phyloP scores from a whole-genome alignment of 2,113 vertebrate genomes.

The Salvator merianae region DNA sequence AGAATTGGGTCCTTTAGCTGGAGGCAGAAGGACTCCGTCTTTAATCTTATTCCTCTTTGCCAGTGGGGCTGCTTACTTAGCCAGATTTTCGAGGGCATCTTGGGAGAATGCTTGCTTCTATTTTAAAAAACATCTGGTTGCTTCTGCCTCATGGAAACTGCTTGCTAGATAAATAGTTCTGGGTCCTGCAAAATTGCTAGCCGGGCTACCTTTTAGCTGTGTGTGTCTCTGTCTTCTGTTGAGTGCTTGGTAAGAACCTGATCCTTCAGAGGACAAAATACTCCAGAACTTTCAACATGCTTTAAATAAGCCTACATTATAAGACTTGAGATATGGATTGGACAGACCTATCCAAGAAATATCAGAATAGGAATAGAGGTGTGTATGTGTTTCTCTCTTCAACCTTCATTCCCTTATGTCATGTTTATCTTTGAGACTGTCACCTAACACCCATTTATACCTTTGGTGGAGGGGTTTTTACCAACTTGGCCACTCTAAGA shows the following conservation, averaged over 20 bases:
- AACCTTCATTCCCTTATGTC: neutral
- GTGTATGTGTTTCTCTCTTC: no score
- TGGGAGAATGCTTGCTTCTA: neutral
- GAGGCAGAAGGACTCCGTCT: neutral
- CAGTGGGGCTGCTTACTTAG: neutral
- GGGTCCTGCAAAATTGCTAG: neutral
- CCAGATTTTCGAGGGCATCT: neutral
- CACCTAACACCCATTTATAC: no score
- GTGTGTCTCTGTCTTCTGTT: neutral
- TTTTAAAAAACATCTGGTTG: neutral
- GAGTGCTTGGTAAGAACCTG: neutral
- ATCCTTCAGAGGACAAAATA: neutral
- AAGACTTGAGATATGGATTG: neutral
- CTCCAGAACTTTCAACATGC: neutral
- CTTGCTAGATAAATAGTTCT: neutral
- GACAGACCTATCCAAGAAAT: neutral
- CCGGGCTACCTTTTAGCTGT: neutral
- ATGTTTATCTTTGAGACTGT: no score
- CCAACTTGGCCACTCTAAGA: no score
- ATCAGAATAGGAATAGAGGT: neutral
- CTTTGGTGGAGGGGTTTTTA: neutral
- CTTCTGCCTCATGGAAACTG: neutral
- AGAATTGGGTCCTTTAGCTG: neutral
- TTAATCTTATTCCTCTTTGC: fast-evolving
- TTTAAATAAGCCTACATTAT: neutral